Evolutionary conservation across 2,113 vertebrate species (phyloP).

Genomic region (Pantherophis guttatus): DNA sequence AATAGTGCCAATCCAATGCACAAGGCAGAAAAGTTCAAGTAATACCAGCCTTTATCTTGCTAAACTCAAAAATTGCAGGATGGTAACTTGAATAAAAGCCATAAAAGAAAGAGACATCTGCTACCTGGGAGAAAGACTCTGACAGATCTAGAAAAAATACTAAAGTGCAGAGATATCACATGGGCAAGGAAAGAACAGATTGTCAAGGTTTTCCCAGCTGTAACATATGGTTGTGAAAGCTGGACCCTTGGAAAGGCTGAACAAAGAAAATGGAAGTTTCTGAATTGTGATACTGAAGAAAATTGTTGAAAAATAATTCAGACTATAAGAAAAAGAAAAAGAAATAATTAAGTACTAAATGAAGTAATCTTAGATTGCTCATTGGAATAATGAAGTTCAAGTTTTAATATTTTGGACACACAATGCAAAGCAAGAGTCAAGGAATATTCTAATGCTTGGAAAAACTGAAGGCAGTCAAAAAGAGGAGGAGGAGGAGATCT

Average conservation of each 20-base stretch:
- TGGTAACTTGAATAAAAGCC: not conserved
- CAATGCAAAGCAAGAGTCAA: not conserved
- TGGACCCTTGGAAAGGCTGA: not conserved
- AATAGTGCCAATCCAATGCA: not conserved
- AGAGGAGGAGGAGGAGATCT: not conserved
- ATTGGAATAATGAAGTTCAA: not conserved
- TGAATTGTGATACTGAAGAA: not conserved
- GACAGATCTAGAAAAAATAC: not conserved
- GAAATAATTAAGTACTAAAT: not conserved
- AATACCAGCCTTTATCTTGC: not conserved
- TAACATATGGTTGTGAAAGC: not conserved
- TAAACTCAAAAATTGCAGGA: not conserved
- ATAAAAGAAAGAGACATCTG: not conserved
- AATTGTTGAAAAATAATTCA: not conserved
- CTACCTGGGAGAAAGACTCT: not conserved
- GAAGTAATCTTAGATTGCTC: not conserved
- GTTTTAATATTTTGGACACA: not conserved
- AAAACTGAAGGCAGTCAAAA: not conserved
- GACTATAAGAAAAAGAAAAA: not conserved
- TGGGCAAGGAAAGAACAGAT: not conserved
- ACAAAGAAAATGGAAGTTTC: not conserved
- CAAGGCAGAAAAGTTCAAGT: not conserved
- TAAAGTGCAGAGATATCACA: not conserved
- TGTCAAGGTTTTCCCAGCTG: not conserved
- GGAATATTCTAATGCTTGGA: not conserved